These are phyloP conservation scores for Melanaphis sacchari DNA, from an alignment of 1,140 invertebrate genomes.

Conservation along the genomic window DNA sequence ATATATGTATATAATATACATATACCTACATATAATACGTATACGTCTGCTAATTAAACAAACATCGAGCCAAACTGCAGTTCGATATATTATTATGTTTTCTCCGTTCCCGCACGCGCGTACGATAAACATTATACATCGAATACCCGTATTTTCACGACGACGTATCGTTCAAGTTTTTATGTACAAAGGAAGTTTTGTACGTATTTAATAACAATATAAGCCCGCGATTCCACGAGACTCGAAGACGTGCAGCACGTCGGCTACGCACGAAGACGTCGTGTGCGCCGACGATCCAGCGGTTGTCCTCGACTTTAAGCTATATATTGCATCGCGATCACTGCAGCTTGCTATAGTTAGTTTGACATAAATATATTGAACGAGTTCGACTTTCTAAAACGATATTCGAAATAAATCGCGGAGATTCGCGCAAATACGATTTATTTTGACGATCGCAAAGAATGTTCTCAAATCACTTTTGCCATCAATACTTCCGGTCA, in stretches of 20 bases:
- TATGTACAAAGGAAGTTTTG: neutral
- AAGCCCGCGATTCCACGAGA: neutral
- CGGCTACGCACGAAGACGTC: neutral
- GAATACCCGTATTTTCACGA: neutral
- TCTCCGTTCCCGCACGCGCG: neutral
- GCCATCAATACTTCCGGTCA: no score
- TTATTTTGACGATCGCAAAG: neutral
- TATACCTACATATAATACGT: neutral
- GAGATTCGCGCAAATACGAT: neutral
- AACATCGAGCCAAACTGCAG: neutral
- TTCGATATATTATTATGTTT: slow-evolving; percentile 9
- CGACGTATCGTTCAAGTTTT: neutral
- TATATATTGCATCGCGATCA: neutral
- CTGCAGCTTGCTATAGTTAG: neutral
- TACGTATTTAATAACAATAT: neutral
- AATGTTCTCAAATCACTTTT: no score
- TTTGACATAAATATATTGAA: neutral
- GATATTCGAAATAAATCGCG: no score
- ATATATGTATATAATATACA: no score
- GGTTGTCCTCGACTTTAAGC: neutral
- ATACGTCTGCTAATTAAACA: slow-evolving; percentile 28
- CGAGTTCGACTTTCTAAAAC: neutral
- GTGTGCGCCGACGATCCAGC: neutral
- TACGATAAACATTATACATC: neutral
- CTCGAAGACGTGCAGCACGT: neutral